These are phyloP conservation scores for Trichacis sp. DNA, from an alignment of 2,888 invertebrate genomes.

Conservation along the genomic window DNA sequence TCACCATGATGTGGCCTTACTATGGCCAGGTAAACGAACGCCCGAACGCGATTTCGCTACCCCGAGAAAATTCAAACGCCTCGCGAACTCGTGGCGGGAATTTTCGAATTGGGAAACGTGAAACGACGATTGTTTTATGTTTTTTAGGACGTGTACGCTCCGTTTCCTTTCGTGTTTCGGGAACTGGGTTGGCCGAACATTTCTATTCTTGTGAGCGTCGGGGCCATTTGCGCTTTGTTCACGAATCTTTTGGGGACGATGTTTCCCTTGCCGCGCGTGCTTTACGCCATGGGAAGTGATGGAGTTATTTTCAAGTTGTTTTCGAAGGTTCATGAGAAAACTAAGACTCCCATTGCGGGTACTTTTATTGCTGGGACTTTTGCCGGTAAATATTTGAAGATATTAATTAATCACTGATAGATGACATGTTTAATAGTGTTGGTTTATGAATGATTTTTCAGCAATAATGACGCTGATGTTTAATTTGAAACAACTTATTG, in stretches of 20 bases:
- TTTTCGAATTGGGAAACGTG: too few species aligned
- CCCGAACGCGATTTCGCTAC: too few species aligned
- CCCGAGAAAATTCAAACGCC: too few species aligned
- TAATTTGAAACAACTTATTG: slow-evolving; percentile 89
- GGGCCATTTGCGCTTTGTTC: slow-evolving; percentile 91
- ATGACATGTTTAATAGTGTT: too few species aligned
- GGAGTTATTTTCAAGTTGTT: slow-evolving; percentile 81
- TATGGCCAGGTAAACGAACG: too few species aligned
- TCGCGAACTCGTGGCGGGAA: too few species aligned
- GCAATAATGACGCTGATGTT: slow-evolving; percentile 89
- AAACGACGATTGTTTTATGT: slow-evolving; percentile 13
- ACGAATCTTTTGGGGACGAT: slow-evolving; percentile 83
- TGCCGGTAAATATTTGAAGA: too few species aligned
- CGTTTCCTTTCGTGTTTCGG: slow-evolving; percentile 88
- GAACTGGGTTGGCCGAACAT: slow-evolving; percentile 81
- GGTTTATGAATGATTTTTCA: too few species aligned
- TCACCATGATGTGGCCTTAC: too few species aligned
- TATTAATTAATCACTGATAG: too few species aligned
- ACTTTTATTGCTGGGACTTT: slow-evolving; percentile 79
- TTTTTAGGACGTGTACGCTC: slow-evolving; percentile 81
- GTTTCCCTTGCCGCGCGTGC: slow-evolving; percentile 84
- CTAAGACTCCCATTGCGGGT: slow-evolving; percentile 81
- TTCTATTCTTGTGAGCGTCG: slow-evolving; percentile 90
- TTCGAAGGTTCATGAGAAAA: slow-evolving; percentile 77
- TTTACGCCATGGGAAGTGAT: too few species aligned